phyloP scores from a whole-genome alignment of 2,113 vertebrate genomes.

The Sebastes fasciatus region DNA sequence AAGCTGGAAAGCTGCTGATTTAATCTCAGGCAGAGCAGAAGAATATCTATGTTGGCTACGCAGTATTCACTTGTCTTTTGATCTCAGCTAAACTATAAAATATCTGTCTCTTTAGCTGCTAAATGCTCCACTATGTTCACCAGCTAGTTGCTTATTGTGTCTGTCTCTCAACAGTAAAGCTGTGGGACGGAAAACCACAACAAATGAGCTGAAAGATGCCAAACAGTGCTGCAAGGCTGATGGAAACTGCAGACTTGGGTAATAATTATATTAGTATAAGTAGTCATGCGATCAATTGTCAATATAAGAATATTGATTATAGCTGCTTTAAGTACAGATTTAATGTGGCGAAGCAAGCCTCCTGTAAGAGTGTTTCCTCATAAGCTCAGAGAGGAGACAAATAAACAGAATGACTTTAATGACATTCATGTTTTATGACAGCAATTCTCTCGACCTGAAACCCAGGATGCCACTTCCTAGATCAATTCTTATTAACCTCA shows the following conservation, averaged over 20 bases:
- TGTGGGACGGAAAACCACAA: not conserved
- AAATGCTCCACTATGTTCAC: not conserved
- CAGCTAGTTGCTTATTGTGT: not conserved
- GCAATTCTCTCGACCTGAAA: not conserved
- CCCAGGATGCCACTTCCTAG: not conserved
- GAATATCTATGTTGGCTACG: no score
- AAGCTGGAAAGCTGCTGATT: not conserved
- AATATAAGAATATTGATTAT: not conserved
- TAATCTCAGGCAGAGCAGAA: not conserved
- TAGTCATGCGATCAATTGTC: no score
- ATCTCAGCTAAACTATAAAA: conserved; percentile 1
- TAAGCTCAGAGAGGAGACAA: not conserved
- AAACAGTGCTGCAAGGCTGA: not conserved
- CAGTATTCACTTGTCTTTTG: not conserved
- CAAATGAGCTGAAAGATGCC: not conserved
- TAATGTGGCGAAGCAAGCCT: not conserved
- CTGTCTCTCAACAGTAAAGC: not conserved
- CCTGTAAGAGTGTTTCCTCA: not conserved
- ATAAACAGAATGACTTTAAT: no score
- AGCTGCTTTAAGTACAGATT: not conserved
- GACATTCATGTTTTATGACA: conserved; percentile 17
- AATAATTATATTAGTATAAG: not conserved
- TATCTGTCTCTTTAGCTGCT: conserved; percentile 2
- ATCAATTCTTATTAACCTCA: conserved; percentile 42
- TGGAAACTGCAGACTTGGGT: not conserved